These are phyloP conservation scores for Lophotriccus pileatus DNA, from an alignment of 2,797 vertebrate species.

Conservation along the genomic window DNA sequence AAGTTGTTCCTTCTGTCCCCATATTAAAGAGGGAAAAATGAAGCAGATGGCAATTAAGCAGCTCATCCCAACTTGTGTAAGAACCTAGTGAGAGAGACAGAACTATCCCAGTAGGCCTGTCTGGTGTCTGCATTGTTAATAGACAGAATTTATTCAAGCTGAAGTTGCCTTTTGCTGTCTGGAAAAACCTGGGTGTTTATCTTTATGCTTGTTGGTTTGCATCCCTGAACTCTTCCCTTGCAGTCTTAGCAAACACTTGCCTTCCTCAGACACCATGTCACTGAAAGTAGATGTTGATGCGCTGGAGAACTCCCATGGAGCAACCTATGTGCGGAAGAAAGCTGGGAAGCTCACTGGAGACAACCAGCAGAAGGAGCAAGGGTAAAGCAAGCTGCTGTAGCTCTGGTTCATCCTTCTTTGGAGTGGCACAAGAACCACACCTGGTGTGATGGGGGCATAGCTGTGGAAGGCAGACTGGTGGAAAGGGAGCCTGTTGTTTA, in stretches of 20 bases:
- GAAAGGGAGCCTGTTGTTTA: background rate
- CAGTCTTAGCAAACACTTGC: conserved; percentile 96
- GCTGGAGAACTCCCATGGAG: conserved; percentile 95
- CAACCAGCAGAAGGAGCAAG: conserved; percentile 86
- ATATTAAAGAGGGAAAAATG: background rate
- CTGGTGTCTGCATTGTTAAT: background rate
- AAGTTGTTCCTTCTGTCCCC: background rate
- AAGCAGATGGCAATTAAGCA: background rate
- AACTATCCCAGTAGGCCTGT: background rate
- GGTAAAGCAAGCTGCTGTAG: conserved; percentile 70
- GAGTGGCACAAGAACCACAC: background rate
- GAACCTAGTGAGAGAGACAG: background rate
- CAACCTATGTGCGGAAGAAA: conserved; percentile 92
- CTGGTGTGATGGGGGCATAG: background rate
- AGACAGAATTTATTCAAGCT: background rate
- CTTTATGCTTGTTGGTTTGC: background rate
- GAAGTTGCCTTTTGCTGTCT: background rate
- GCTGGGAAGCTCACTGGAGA: conserved; percentile 88
- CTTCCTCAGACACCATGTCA: conserved; percentile 91
- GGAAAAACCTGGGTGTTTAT: background rate
- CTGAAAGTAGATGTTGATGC: conserved; percentile 95
- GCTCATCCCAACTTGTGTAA: background rate
- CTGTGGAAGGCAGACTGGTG: background rate
- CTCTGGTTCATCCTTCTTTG: background rate
- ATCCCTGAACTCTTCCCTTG: conserved; percentile 62